Conservation (phyloP, 2,113 vertebrate species). For the Channa maculata region DNA sequence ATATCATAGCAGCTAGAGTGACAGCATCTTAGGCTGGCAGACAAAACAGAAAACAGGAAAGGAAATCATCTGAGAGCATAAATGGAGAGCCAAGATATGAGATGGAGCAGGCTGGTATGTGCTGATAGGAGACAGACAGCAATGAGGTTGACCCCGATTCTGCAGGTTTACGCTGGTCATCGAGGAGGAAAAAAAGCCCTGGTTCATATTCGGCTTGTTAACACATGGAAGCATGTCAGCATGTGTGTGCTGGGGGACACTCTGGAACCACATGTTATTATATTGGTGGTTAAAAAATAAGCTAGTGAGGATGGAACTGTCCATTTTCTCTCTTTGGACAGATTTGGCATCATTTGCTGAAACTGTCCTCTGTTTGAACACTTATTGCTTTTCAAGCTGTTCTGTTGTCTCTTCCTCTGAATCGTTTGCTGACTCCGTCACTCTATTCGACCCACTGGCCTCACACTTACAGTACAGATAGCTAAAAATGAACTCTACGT, state of each 20-base stretch:
- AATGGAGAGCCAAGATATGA: slow-evolving; percentile 26
- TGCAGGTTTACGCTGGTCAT: slow-evolving; percentile 2
- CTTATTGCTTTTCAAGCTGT: neutral
- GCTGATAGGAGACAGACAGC: slow-evolving; percentile 2
- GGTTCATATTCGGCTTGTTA: slow-evolving; percentile 11
- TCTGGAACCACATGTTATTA: slow-evolving; percentile 16
- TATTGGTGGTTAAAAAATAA: neutral
- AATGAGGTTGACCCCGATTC: slow-evolving; percentile 22
- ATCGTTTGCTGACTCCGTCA: neutral
- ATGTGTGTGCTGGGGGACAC: slow-evolving; percentile 17
- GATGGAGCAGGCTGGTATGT: slow-evolving; percentile 22
- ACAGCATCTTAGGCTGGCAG: slow-evolving; percentile 38
- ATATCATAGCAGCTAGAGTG: slow-evolving; percentile 11
- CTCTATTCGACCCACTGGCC: slow-evolving; percentile 7
- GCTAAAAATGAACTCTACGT: slow-evolving; percentile 9
- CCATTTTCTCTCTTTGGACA: neutral
- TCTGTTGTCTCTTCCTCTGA: neutral
- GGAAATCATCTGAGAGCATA: slow-evolving; percentile 49
- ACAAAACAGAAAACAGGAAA: slow-evolving; percentile 26
- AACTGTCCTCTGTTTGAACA: neutral
- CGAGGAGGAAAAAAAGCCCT: neutral
- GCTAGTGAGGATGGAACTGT: neutral
- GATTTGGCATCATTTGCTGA: neutral
- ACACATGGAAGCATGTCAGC: slow-evolving; percentile 35
- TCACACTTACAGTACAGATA: neutral